Evolutionary conservation across 2,888 invertebrate species (phyloP), one percentile per base, ranked within the genome.

Genomic region (Eulithis prunata): DNA sequence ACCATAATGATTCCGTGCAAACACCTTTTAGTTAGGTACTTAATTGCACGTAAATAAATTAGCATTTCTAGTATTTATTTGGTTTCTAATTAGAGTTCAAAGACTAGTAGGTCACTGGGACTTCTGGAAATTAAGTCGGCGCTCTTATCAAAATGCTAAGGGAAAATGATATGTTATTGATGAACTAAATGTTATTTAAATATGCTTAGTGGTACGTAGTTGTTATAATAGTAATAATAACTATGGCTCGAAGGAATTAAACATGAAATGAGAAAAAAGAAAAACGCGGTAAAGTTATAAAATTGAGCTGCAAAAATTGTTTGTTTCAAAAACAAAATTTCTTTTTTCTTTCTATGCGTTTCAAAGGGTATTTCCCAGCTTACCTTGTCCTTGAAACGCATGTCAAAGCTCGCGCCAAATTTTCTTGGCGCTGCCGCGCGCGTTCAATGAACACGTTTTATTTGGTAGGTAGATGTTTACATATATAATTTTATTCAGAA

Each of bases 331-430:
- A 1, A 32, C 6, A 1, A 32, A 32, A 32, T 32, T 32, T 32
- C 32, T 5, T 4, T 32, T 32, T 54, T 36, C 8, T 38, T 53
- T 53, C n/a, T n/a, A n/a, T n/a, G n/a, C 32, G n/a, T 32, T 52
- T 52, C 28, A 14, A 14, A 49, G 11, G 11, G 49, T 14, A 49
- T 21, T 49, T 49, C 49, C 49, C 13, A 10, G 49, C 57, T 69
- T 70, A 67, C 68, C 72, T 41, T 77, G 75, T 75, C 78, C 70
- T 70, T 69, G 75, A 81, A 81, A 79, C 78, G 79, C 78, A 83
- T 80, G 83, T 86, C 79, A 82, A 82, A 79, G 75, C 76, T 78
- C 78, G 82, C 84, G 87, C 86, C 85, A 83, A 85, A 85, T 88
- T 85, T 88, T 61, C 41, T 64, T 88, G 78, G 77, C 82, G 75